phyloP scores from a whole-genome alignment of 1,140 invertebrate species.

The Theocolax elegans region DNA sequence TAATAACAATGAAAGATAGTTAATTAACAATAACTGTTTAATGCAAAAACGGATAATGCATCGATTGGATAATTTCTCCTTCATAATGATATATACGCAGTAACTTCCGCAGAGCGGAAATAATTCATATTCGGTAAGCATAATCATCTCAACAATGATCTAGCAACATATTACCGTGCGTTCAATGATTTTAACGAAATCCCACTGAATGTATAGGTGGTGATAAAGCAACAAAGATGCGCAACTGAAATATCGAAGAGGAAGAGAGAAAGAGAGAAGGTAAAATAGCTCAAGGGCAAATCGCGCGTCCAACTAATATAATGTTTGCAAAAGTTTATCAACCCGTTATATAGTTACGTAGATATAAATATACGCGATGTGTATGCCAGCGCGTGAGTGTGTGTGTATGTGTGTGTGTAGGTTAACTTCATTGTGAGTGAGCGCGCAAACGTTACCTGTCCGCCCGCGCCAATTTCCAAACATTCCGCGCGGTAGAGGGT shows the following conservation, averaged over 20 bases:
- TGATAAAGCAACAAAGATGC: too few species aligned
- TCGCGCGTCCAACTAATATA: constrained; percentile 25
- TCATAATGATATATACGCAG: background rate
- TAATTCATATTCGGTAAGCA: constrained; percentile 14
- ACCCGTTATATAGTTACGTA: background rate
- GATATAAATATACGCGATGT: too few species aligned
- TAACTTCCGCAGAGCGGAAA: background rate
- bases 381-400: too few species aligned
- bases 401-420: too few species aligned
- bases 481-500: constrained; percentile 11
- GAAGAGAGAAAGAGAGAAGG: too few species aligned
- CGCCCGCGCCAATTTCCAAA: constrained; percentile 20
- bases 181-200: constrained; percentile 2
- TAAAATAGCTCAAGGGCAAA: background rate
- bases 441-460: constrained; percentile 8
- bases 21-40: too few species aligned
- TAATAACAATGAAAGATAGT: too few species aligned
- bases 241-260: too few species aligned
- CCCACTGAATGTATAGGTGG: too few species aligned
- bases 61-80: background rate
- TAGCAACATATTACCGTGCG: background rate
- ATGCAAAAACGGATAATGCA: background rate
- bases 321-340: constrained; percentile 36
- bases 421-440: too few species aligned
- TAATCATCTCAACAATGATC: constrained; percentile 24